A percentile compares a stretch with the other conserved stretches of the same genome.
Evolutionary conservation across 1,140 invertebrate genomes (phyloP).

Genomic region (Penaeus chinensis): DNA sequence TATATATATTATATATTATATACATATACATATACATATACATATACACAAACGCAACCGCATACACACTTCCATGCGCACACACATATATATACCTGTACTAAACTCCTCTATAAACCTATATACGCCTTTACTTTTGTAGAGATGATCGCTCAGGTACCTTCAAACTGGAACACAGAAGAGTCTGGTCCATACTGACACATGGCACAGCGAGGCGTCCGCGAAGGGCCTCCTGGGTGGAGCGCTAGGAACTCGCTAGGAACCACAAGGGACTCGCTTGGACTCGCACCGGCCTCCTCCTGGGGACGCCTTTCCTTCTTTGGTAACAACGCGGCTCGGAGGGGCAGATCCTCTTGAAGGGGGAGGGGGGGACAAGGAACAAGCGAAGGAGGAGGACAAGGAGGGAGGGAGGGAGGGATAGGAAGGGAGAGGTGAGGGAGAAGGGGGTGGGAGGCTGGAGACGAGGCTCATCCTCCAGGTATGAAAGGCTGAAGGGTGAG

Average conservation of each 20-base stretch:
- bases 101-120: background rate
- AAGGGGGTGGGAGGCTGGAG: background rate
- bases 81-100: background rate
- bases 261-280: too few relatives aligned
- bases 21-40: background rate
- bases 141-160: background rate
- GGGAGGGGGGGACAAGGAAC: background rate
- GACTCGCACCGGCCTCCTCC: too few relatives aligned
- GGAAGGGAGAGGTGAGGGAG: background rate
- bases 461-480: too few relatives aligned
- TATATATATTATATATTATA: background rate
- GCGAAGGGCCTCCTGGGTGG: too few relatives aligned
- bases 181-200: too few relatives aligned
- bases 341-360: background rate
- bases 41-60: background rate
- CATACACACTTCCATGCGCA: background rate
- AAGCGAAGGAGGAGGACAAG: background rate
- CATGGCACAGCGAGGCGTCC: too few relatives aligned
- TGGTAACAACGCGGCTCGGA: too few relatives aligned
- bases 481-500: too few relatives aligned
- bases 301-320: too few relatives aligned
- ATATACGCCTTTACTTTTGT: background rate
- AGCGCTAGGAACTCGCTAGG: too few relatives aligned
- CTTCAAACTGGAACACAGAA: background rate
- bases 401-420: background rate